Evolutionary conservation across 2,888 invertebrate species (phyloP).

Genomic region (Rhopalosiphum nymphaeae): DNA sequence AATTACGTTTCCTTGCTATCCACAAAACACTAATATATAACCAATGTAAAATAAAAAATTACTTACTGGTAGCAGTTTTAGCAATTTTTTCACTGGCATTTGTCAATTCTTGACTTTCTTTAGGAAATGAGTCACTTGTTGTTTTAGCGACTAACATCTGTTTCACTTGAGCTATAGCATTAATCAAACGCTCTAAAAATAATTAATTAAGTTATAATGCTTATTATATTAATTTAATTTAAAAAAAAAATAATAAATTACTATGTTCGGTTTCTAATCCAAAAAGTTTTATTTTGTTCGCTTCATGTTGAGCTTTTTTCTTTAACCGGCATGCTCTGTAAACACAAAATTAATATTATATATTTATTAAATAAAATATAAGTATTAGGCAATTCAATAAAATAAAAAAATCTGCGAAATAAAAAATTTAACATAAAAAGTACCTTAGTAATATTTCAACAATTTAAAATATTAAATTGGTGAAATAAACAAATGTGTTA

Average conservation of each 20-base stretch:
- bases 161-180: conserved; percentile 83
- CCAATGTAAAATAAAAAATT: neutral
- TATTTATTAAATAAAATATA: neutral
- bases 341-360: conserved; percentile 47
- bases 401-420: neutral
- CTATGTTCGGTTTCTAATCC: conserved; percentile 96
- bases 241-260: conserved; percentile 73
- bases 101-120: conserved; percentile 76
- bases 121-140: conserved; percentile 72
- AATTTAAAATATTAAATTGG: conserved; percentile 55
- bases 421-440: neutral
- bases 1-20: neutral
- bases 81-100: conserved; percentile 80
- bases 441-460: neutral
- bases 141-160: conserved; percentile 80
- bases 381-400: neutral
- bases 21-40: neutral
- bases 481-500: neutral
- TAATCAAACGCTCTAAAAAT: conserved; percentile 81
- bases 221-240: neutral
- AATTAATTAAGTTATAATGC: conserved; percentile 46
- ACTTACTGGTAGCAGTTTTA: conserved; percentile 81
- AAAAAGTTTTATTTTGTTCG: conserved; percentile 94
- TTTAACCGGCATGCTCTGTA: conserved; percentile 92
- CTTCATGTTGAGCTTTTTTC: conserved; percentile 99